Evolutionary conservation across 2,113 vertebrate species (phyloP).

Genomic region (Syngnathoides biaculeatus): DNA sequence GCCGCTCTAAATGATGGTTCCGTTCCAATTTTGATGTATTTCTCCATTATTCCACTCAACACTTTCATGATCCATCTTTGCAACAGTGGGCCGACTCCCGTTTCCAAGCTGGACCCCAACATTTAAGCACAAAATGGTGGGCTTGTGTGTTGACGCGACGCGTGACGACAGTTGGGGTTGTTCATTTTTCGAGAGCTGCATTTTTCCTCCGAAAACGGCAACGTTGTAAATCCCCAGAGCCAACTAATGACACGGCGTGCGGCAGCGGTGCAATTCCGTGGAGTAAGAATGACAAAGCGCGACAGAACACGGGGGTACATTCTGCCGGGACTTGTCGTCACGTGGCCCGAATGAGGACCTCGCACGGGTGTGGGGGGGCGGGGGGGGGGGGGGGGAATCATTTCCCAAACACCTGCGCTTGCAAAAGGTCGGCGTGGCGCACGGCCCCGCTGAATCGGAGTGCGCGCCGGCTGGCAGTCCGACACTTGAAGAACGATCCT

Average conservation of each 20-base stretch:
- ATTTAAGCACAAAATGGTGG: too few relatives aligned
- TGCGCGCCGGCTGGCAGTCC: neutral
- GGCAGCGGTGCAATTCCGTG: slow-evolving; percentile 26
- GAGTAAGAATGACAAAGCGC: slow-evolving; percentile 25
- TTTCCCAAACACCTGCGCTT: slow-evolving; percentile 34
- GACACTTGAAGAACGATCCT: slow-evolving; percentile 26
- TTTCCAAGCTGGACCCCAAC: neutral
- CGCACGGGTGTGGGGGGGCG: too few relatives aligned
- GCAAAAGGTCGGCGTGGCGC: slow-evolving; percentile 6
- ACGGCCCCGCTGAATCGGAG: neutral
- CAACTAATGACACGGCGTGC: neutral
- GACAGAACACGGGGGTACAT: slow-evolving; percentile 7
- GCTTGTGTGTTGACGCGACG: too few relatives aligned
- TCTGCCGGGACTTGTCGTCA: slow-evolving; percentile 10
- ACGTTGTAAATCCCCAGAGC: neutral
- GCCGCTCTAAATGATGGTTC: too few relatives aligned
- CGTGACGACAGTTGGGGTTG: too few relatives aligned
- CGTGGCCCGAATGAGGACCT: slow-evolving; percentile 22
- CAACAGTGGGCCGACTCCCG: neutral
- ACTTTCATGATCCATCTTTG: neutral
- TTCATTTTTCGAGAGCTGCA: too few relatives aligned
- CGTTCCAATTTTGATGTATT: too few relatives aligned
- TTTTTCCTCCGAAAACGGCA: too few relatives aligned
- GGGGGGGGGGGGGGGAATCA: too few relatives aligned
- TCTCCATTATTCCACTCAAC: neutral